Evolutionary conservation across 2,113 vertebrate genomes (phyloP).

Genomic region (Forbesichthys agassizii): DNA sequence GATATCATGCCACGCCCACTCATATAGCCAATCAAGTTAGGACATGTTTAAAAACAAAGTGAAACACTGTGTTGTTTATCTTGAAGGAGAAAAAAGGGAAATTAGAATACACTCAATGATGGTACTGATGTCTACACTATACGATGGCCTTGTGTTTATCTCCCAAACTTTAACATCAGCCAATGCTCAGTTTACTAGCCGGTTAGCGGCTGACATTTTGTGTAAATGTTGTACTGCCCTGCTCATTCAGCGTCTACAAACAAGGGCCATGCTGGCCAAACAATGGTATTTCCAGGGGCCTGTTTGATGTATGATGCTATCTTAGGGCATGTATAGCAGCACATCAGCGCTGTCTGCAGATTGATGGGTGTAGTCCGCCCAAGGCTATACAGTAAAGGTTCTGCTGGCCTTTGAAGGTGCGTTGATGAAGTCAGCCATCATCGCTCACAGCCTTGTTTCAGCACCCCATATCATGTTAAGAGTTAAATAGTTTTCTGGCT

Average conservation of each 20-base stretch:
- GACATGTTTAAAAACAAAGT: too few relatives aligned
- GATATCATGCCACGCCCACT: too few relatives aligned
- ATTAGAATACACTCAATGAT: too few relatives aligned
- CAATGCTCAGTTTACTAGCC: too few relatives aligned
- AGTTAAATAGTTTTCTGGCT: constrained; percentile 31
- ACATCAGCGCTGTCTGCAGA: constrained; percentile 58
- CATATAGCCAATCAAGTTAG: too few relatives aligned
- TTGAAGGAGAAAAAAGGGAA: too few relatives aligned
- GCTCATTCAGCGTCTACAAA: not conserved
- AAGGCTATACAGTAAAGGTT: constrained; percentile 48
- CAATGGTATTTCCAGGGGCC: constrained; percentile 49
- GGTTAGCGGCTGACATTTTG: too few relatives aligned
- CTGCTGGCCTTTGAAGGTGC: constrained; percentile 51
- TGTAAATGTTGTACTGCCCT: too few relatives aligned
- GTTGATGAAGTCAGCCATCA: constrained; percentile 46
- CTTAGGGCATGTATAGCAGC: constrained; percentile 58
- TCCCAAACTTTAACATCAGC: too few relatives aligned
- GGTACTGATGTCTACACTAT: too few relatives aligned
- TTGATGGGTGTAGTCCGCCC: constrained; percentile 48
- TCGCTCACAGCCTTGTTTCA: constrained; percentile 34
- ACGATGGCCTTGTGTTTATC: too few relatives aligned
- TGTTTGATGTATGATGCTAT: constrained; percentile 71
- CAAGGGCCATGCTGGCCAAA: not conserved
- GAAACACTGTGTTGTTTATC: too few relatives aligned
- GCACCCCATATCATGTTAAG: constrained; percentile 23